These are phyloP conservation scores for Drosophila sp. DNA, from an alignment of 1,140 invertebrate genomes.

Conservation along the genomic window DNA sequence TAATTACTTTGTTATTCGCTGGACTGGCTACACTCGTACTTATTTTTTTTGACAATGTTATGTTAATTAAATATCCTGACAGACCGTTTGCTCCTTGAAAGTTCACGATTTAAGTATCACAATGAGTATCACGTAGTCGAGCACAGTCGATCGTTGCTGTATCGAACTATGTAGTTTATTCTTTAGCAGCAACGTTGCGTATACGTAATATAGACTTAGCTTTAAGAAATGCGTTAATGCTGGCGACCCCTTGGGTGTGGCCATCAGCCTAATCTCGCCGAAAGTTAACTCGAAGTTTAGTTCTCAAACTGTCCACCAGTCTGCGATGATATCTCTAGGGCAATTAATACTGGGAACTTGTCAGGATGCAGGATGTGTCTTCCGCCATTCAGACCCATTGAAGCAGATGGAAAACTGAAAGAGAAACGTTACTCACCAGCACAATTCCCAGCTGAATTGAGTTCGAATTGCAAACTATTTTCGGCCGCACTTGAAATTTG, in stretches of 20 bases:
- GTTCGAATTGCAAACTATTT: conserved; percentile 38
- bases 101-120: not conserved
- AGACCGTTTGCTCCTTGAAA: not conserved
- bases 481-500: conserved; percentile 38
- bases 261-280: conserved; percentile 22
- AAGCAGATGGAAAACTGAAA: not conserved
- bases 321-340: conserved; percentile 34
- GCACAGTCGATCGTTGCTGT: conserved; percentile 10
- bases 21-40: conserved; percentile 2
- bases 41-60: not conserved
- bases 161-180: not conserved
- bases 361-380: conserved; percentile 14
- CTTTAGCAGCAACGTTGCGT: conserved; percentile 32
- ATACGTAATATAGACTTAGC: conserved; percentile 42
- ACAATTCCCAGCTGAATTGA: conserved; percentile 5
- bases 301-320: conserved; percentile 23
- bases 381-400: not conserved
- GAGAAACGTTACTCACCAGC: conserved; percentile 8
- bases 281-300: conserved; percentile 25
- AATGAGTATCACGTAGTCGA: conserved; percentile 3
- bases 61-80: not conserved
- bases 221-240: conserved; percentile 22
- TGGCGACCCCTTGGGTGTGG: conserved; percentile 21
- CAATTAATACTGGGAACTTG: conserved; percentile 46
- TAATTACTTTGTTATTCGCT: conserved; percentile 65